Base-by-base conservation (phyloP, 2,113 vertebrate genomes). In the Phasianus colchicus region DNA sequence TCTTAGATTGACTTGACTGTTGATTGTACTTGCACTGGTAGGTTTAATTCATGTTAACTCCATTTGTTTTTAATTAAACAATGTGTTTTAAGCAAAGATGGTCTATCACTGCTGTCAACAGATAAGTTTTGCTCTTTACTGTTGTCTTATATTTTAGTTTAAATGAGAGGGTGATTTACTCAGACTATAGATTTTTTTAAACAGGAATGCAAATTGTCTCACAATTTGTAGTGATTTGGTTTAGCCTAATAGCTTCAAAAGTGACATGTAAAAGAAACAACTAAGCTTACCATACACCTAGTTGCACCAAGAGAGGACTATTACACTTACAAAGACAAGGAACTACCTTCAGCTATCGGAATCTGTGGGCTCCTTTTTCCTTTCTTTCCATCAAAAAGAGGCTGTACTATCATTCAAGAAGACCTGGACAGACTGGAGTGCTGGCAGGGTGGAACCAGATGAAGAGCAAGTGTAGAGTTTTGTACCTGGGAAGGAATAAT, bases 21-120 rank as follows among this genome's bases (percentile, higher is more conserved):
- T 92, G 90, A 94, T 93, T 87, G 76, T 36, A 66, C 43, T 90
- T 91, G 86, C 84, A 75, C 71, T 89, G 7, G 4, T 67, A 73
- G 76, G 43, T 95, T 93, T 82, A 92, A 92, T 83, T 93, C 79
- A 55, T 43, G 54, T 95, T 93, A 96, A 93, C 75, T 88, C 78
- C 58, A 86, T 89, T 92, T 90, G 89, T 54, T 94, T 96, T 88
- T 95, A 95, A 96, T 95, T 92, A 93, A 89, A 25, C 78, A 40
- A 77, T 47, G 60, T 74, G 18, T 94, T 93, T 89, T 71, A 65
- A 89, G 69, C 54, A 77, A 48, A 88, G 70, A 58, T 29, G 72
- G 61, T 88, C 76, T 74, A 84, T 91, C 92, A 77, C n/a, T 77
- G 45, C 69, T 82, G 83, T 42, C 93, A 93, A 74, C 82, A 64